These are phyloP conservation scores for Nomada flava DNA, from an alignment of 2,888 invertebrate species.

Conservation along the genomic window DNA sequence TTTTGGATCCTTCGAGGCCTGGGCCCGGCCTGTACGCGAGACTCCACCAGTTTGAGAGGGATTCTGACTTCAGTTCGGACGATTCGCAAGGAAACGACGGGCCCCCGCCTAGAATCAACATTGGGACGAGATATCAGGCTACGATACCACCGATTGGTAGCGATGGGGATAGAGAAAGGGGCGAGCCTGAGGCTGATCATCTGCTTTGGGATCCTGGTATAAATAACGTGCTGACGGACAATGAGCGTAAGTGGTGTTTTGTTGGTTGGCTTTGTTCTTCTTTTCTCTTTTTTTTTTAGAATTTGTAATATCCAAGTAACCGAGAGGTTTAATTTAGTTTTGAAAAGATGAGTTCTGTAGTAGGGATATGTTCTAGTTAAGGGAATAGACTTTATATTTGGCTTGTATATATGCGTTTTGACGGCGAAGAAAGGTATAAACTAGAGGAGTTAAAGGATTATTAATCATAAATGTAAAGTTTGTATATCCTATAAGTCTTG, in stretches of 20 bases:
- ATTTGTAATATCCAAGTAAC: neutral
- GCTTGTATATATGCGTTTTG: constrained; percentile 1
- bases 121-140: constrained; percentile 95
- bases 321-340: no score
- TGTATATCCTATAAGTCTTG: no score
- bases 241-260: constrained; percentile 87
- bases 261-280: neutral
- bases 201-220: constrained; percentile 95
- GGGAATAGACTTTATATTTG: neutral
- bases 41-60: constrained; percentile 82
- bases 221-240: constrained; percentile 88
- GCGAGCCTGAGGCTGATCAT: constrained; percentile 87
- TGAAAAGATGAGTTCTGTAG: no score
- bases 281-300: neutral
- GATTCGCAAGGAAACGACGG: constrained; percentile 83
- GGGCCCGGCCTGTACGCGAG: constrained; percentile 92
- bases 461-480: no score
- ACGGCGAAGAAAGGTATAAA: neutral
- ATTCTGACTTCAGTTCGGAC: constrained; percentile 81
- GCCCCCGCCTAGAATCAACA: constrained; percentile 92
- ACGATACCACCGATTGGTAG: constrained; percentile 87
- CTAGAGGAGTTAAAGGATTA: no score
- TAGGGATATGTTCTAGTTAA: neutral
- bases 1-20: constrained; percentile 95
- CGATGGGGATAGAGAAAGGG: constrained; percentile 85